Conservation (phyloP, 2,888 invertebrate species). For the Leptopilina myrica region DNA sequence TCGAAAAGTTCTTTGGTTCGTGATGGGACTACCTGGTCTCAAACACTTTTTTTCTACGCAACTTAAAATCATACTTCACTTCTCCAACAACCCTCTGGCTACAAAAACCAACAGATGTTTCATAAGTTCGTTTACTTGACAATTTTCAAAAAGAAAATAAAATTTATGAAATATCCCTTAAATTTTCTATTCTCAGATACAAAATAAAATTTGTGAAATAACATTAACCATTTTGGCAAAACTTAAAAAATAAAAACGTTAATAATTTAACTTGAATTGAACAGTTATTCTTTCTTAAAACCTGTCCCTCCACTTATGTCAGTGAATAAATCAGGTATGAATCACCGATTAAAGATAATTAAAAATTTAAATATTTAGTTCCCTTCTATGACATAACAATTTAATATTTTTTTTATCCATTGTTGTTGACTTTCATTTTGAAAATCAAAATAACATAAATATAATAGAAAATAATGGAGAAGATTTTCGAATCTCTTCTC, state of each 20-base stretch:
- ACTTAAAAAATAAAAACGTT: too few relatives aligned
- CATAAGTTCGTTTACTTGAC: slow-evolving; percentile 21
- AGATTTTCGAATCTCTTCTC: slow-evolving; percentile 15
- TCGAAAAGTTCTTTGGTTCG: slow-evolving; percentile 32
- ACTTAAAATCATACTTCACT: slow-evolving; percentile 40
- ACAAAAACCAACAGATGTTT: slow-evolving; percentile 39
- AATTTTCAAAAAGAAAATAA: slow-evolving; percentile 14
- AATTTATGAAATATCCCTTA: too few relatives aligned
- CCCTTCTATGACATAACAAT: too few relatives aligned
- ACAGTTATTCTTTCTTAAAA: too few relatives aligned
- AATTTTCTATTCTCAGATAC: too few relatives aligned
- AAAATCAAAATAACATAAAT: slow-evolving; percentile 8
- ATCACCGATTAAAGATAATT: too few relatives aligned
- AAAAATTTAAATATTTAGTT: too few relatives aligned
- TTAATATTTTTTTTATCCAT: not conserved
- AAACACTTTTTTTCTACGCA: slow-evolving; percentile 20
- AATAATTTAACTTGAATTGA: too few relatives aligned
- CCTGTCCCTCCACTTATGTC: too few relatives aligned
- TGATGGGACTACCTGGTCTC: slow-evolving; percentile 37
- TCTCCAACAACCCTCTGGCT: slow-evolving; percentile 17
- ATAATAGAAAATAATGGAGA: not conserved
- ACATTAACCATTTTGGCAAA: too few relatives aligned
- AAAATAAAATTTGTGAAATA: too few relatives aligned
- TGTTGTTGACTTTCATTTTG: not conserved
- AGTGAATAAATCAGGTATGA: too few relatives aligned